Evolutionary conservation across 2,797 vertebrate species (phyloP).

Genomic region (Gephyroberyx darwinii): DNA sequence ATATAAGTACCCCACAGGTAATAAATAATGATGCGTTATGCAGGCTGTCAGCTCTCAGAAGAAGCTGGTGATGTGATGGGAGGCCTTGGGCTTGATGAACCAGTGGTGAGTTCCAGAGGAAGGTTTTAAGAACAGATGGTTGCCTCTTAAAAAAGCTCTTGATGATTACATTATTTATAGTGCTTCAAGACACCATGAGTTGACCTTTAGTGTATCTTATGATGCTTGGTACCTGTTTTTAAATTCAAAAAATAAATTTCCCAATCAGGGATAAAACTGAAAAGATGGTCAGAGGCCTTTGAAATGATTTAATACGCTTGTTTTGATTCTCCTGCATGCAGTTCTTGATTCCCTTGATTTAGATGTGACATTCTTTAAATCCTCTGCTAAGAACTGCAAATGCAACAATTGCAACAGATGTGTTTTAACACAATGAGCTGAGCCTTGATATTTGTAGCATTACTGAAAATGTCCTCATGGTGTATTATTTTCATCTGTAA

Average conservation of each 20-base stretch:
- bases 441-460: no score
- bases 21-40: no score
- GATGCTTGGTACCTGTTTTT: no score
- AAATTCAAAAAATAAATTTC: no score
- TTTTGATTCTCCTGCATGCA: not conserved
- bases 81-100: not conserved
- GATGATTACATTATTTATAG: not conserved
- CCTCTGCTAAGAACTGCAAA: not conserved
- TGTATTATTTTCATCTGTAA: no score
- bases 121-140: not conserved
- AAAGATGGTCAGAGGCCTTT: not conserved
- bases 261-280: not conserved
- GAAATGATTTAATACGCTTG: no score
- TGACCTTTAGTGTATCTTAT: no score
- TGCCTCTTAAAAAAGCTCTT: not conserved
- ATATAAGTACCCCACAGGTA: no score
- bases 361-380: not conserved
- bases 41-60: not conserved
- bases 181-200: no score
- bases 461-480: no score
- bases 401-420: not conserved
- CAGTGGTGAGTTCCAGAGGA: not conserved
- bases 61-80: not conserved
- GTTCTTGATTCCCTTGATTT: no score
- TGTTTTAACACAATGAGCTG: not conserved